Evolutionary conservation across 2,888 invertebrate genomes (phyloP), one percentile per base, ranked within the genome.

Genomic region (Macrosoma leucophasiata): DNA sequence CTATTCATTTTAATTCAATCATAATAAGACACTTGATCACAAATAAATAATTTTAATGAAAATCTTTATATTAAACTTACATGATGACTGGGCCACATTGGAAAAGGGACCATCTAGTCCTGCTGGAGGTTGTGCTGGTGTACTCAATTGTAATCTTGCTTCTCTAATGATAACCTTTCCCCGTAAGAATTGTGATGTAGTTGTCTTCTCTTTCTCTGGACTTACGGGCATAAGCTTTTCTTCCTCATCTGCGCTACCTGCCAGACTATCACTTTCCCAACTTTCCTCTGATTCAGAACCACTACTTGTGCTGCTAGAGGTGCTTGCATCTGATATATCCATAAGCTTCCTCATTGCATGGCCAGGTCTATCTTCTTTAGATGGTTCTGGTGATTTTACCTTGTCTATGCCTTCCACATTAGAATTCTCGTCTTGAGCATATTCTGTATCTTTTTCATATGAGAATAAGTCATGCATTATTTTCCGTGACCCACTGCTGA

Each of bases 91-190:
- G 43, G 70, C 59, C 17, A 70, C 55, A 32, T 77, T 71, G 21
- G 91, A 90, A 59, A 91, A 91, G 30, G 91, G 91, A 28, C 91
- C 91, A 73, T 90, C 90, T 27, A 88, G 61, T 8, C 86, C 86
- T 25, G 75, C 62, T 17, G 72, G 58, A 44, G 81, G 59, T 52
- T 72, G 64, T 47, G 72, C 51, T 6, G 75, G 68, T 30, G 79
- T 71, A 54, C 86, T 88, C 36, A 90, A 64, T 51, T 90, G 90
- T 36, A 91, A 69, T 49, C 90, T 84, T 6, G 90, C 90, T 64
- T 91, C 90, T 40, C 91, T 82, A 30, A 91, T 84, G 36, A 91
- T 89, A 13, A 91, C 89, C 65, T 90, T 90, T 7, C 90, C 89
- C 51, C 89, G 86, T 14, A 85, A 70, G 23, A 87, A 59, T 46